Conservation (phyloP, 2,888 invertebrate species). For the Tinea trinotella region DNA sequence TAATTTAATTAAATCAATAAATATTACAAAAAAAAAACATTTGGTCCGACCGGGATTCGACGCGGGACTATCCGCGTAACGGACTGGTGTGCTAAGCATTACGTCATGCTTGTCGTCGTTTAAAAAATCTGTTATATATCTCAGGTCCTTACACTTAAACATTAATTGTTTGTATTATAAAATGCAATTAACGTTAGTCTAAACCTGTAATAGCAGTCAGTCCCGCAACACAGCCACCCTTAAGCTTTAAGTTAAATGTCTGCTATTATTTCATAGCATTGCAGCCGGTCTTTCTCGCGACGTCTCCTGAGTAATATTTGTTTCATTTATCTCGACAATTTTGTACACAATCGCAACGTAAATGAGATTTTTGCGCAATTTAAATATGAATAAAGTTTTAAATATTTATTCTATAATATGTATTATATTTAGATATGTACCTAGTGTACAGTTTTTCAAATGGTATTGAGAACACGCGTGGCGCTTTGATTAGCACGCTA, state of each 20-base stretch:
- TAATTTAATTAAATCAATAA: no score
- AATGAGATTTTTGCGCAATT: slow-evolving; percentile 22
- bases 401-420: background rate
- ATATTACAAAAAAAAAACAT: no score
- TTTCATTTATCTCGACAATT: slow-evolving; percentile 38
- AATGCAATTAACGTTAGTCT: slow-evolving; percentile 10
- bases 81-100: no score
- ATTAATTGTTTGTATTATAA: slow-evolving; percentile 8
- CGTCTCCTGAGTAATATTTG: slow-evolving; percentile 34
- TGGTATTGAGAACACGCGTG: no score
- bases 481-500: no score
- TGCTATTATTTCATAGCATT: slow-evolving; percentile 33
- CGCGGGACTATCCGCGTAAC: no score
- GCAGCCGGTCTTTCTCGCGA: slow-evolving; percentile 26
- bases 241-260: slow-evolving; percentile 29
- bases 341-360: slow-evolving; percentile 23
- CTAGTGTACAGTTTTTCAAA: no score
- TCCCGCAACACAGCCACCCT: slow-evolving; percentile 6
- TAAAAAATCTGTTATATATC: no score
- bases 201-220: slow-evolving; percentile 6
- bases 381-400: background rate
- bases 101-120: no score
- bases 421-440: no score
- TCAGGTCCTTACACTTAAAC: background rate
- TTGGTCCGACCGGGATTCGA: no score